phyloP scores from a whole-genome alignment of 2,888 invertebrate genomes.

The Synergus japonicus region DNA sequence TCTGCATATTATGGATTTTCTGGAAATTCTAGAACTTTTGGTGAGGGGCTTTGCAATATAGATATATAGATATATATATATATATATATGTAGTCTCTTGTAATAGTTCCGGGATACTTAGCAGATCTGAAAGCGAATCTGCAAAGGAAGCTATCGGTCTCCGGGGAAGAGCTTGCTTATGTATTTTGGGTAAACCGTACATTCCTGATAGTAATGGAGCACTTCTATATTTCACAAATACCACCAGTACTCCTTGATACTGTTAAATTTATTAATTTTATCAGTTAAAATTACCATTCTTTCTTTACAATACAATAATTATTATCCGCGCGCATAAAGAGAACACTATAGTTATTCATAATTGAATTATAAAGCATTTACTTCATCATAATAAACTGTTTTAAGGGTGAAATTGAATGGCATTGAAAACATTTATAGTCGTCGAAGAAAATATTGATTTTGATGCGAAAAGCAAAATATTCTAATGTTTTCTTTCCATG shows the following conservation, averaged over 20 bases:
- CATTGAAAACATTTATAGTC: too few species aligned
- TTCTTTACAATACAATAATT: not conserved
- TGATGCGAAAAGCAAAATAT: not conserved
- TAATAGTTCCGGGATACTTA: slow-evolving; percentile 21
- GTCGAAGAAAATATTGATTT: not conserved
- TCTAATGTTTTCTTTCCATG: not conserved
- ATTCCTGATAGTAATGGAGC: not conserved
- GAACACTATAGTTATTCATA: too few species aligned
- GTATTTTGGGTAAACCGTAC: slow-evolving; percentile 17
- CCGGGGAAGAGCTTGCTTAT: slow-evolving; percentile 27
- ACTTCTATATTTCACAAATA: not conserved
- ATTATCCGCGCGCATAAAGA: not conserved
- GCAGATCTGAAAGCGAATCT: slow-evolving; percentile 5
- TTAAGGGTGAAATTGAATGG: too few species aligned
- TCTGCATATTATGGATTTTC: slow-evolving; percentile 23
- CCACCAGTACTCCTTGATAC: too few species aligned
- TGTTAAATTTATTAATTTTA: not conserved
- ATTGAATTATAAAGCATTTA: too few species aligned
- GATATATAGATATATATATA: not conserved
- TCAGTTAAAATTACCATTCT: not conserved
- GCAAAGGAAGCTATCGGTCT: slow-evolving; percentile 24
- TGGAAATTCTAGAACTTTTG: not conserved
- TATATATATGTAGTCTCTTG: slow-evolving; percentile 8
- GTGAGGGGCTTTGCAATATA: not conserved
- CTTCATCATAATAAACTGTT: too few species aligned